Percentiles rank a stretch among this genome's conserved stretches.
These are phyloP conservation scores for Ranitomeya imitator DNA, from an alignment of 2,113 vertebrate species.

Conservation along the genomic window DNA sequence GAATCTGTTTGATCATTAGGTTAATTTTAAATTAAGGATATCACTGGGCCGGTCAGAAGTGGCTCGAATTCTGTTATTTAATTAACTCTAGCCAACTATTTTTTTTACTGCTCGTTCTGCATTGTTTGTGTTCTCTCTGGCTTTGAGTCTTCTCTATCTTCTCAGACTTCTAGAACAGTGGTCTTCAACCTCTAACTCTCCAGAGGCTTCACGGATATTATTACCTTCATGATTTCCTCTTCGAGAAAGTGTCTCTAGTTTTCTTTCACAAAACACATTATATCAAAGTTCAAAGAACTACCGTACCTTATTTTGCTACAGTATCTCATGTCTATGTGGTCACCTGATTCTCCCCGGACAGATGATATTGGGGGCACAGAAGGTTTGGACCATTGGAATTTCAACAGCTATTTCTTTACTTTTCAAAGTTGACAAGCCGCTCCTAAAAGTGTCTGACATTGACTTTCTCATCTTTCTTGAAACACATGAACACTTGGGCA, in stretches of 20 bases:
- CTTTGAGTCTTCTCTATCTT: not conserved
- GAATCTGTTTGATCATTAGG: conserved; percentile 8
- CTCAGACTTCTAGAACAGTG: not conserved
- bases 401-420: too few relatives aligned
- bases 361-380: too few relatives aligned
- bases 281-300: too few relatives aligned
- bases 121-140: not conserved
- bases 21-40: not conserved
- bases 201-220: not conserved
- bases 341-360: too few relatives aligned
- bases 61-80: not conserved
- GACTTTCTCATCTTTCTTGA: too few relatives aligned
- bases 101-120: not conserved
- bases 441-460: too few relatives aligned
- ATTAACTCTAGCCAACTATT: not conserved
- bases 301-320: too few relatives aligned
- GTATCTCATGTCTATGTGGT: too few relatives aligned
- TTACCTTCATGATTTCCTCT: not conserved
- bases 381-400: too few relatives aligned
- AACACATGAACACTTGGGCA: too few relatives aligned
- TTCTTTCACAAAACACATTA: not conserved
- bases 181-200: not conserved
- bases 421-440: too few relatives aligned
- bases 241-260: not conserved
- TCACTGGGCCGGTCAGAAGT: too few relatives aligned